phyloP scores from a whole-genome alignment of 1,140 invertebrate species.

The Brachionus plicatilis region DNA sequence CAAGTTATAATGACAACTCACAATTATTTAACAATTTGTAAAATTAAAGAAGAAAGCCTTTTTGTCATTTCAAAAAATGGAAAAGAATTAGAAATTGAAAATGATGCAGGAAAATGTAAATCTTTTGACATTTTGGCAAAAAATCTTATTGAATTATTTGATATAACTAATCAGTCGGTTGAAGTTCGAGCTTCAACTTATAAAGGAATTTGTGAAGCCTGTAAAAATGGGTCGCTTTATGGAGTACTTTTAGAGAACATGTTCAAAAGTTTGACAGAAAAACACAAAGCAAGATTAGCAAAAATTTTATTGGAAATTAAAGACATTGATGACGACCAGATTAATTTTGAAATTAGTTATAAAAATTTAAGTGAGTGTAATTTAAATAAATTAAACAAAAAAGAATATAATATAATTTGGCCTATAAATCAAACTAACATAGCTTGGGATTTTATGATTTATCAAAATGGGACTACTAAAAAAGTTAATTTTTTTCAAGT shows the following conservation, averaged over 20 bases:
- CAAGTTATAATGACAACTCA: slow-evolving; percentile 5
- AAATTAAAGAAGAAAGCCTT: neutral
- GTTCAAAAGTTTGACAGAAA: neutral
- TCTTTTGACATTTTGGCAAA: neutral
- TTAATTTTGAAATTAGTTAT: neutral
- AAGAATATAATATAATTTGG: neutral
- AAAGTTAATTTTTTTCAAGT: neutral
- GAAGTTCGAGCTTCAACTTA: neutral
- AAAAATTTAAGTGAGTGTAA: neutral
- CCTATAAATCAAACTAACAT: neutral
- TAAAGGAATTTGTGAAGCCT: neutral
- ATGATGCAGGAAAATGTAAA: neutral
- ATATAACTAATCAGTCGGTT: neutral
- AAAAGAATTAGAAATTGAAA: neutral
- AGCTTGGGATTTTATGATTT: neutral
- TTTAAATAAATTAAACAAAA: neutral
- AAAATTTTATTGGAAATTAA: neutral
- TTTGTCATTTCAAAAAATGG: neutral
- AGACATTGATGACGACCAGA: neutral
- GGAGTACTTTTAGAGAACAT: neutral
- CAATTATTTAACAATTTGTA: neutral
- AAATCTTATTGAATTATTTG: neutral
- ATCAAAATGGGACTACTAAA: neutral
- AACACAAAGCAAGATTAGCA: neutral
- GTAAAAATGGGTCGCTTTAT: neutral